phyloP scores from a whole-genome alignment of 2,888 invertebrate species.

The Unio pictorum region DNA sequence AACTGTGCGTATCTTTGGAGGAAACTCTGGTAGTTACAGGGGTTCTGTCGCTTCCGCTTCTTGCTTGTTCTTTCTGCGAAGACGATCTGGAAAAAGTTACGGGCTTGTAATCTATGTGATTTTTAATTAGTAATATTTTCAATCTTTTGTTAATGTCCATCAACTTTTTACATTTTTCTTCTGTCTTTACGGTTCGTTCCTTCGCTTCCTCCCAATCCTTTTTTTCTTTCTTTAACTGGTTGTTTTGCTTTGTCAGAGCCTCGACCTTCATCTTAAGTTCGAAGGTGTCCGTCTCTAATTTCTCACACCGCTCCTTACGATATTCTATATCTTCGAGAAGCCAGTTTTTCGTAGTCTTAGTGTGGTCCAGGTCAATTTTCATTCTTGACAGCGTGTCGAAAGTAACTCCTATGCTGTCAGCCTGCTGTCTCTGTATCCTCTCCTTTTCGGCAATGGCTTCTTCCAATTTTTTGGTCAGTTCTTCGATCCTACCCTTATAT shows the following conservation, averaged over 20 bases:
- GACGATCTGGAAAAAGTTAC: slow-evolving; percentile 26
- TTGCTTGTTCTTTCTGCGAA: background rate
- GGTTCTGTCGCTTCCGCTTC: background rate
- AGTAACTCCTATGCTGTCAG: slow-evolving; percentile 31
- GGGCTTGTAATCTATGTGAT: slow-evolving; percentile 32
- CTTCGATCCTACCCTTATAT: slow-evolving; percentile 31
- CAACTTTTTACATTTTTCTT: slow-evolving; percentile 31
- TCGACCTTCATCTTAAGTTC: slow-evolving; percentile 39
- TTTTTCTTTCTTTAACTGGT: slow-evolving; percentile 22
- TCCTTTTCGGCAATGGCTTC: slow-evolving; percentile 32
- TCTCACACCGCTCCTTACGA: slow-evolving; percentile 31
- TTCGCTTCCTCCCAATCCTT: slow-evolving; percentile 22
- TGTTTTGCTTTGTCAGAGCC: slow-evolving; percentile 29
- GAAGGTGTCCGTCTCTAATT: slow-evolving; percentile 35
- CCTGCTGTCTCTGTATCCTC: slow-evolving; percentile 29
- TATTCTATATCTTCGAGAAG: slow-evolving; percentile 35
- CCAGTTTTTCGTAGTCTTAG: slow-evolving; percentile 27
- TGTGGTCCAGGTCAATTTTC: slow-evolving; percentile 32
- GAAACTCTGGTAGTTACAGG: slow-evolving; percentile 10
- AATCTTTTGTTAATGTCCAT: slow-evolving; percentile 28
- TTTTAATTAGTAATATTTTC: slow-evolving; percentile 24
- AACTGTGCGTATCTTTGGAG: slow-evolving; percentile 20
- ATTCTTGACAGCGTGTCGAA: slow-evolving; percentile 31
- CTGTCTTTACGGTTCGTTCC: slow-evolving; percentile 14
- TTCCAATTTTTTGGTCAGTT: slow-evolving; percentile 30